A percentile compares a stretch with the other conserved stretches of the same genome.
phyloP scores from a whole-genome alignment of 1,140 invertebrate genomes.

The Drosophila sp. region DNA sequence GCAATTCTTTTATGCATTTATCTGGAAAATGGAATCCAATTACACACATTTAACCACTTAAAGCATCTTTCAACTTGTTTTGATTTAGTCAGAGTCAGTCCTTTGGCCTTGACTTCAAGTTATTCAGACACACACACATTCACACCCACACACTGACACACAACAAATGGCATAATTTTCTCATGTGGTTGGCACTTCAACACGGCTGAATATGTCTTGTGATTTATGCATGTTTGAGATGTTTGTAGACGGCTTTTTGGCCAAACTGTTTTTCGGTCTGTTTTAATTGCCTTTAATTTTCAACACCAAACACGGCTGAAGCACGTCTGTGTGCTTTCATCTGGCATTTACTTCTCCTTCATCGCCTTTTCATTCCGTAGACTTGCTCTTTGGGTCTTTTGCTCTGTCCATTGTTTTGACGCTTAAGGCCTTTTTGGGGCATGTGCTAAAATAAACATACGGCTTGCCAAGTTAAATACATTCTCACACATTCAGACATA shows the following conservation, averaged over 20 bases:
- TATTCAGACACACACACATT: slow-evolving; percentile 2
- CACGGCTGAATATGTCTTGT: slow-evolving; percentile 39
- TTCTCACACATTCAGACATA: slow-evolving; percentile 29
- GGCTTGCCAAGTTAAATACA: slow-evolving; percentile 62
- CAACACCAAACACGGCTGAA: slow-evolving; percentile 53
- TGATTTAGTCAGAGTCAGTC: slow-evolving; percentile 4
- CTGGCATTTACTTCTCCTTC: not conserved
- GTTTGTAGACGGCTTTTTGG: slow-evolving; percentile 33
- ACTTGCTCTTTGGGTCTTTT: slow-evolving; percentile 39
- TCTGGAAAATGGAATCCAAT: slow-evolving; percentile 3
- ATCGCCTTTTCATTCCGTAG: not conserved
- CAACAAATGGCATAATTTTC: slow-evolving; percentile 3
- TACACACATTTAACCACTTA: not conserved
- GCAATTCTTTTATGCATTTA: too few species aligned
- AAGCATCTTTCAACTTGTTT: not conserved
- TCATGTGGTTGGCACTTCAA: slow-evolving; percentile 33
- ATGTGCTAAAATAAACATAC: slow-evolving; percentile 70
- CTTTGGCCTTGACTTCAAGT: slow-evolving; percentile 28
- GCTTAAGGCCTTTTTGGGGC: slow-evolving; percentile 68
- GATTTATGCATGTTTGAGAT: slow-evolving; percentile 52
- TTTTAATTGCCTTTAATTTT: slow-evolving; percentile 78
- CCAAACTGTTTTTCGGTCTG: slow-evolving; percentile 33
- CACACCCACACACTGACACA: not conserved
- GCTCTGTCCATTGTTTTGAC: slow-evolving; percentile 66
- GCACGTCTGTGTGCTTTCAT: slow-evolving; percentile 26